Conservation (phyloP, 2,888 invertebrate species). For the Phyllotreta cruciferae region DNA sequence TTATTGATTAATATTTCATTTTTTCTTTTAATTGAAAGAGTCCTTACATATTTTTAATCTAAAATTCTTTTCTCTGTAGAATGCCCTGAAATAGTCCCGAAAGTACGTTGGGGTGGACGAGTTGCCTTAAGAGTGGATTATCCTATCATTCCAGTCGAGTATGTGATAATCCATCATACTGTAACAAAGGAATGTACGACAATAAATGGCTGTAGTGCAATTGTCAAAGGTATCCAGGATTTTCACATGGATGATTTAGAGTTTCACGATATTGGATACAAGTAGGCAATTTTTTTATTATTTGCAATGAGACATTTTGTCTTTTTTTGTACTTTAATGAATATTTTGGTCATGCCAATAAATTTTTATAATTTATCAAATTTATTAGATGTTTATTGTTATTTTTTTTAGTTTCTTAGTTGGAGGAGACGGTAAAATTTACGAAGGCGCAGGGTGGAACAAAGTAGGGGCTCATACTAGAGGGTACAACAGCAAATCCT, state of each 20-base stretch:
- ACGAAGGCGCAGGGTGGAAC: slow-evolving; percentile 68
- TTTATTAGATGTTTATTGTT: too few relatives aligned
- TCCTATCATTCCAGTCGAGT: slow-evolving; percentile 61
- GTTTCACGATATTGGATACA: slow-evolving; percentile 67
- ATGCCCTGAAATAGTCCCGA: slow-evolving; percentile 66
- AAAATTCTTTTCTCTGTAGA: too few relatives aligned
- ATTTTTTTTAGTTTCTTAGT: slow-evolving; percentile 63
- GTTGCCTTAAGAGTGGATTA: slow-evolving; percentile 63
- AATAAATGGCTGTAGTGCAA: slow-evolving; percentile 58
- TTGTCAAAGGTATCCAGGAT: slow-evolving; percentile 61
- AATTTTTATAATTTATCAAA: too few relatives aligned
- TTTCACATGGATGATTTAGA: slow-evolving; percentile 62
- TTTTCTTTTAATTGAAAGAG: too few relatives aligned
- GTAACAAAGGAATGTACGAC: slow-evolving; percentile 62
- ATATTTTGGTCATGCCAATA: too few relatives aligned
- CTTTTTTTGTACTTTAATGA: too few relatives aligned
- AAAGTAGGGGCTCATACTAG: slow-evolving; percentile 66
- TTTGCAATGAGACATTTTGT: too few relatives aligned
- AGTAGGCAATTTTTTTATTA: too few relatives aligned
- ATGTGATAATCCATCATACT: slow-evolving; percentile 67
- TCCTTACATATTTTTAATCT: too few relatives aligned
- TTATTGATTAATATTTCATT: too few relatives aligned
- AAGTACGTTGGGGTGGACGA: slow-evolving; percentile 68
- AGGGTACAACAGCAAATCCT: slow-evolving; percentile 63
- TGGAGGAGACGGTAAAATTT: slow-evolving; percentile 67